Evolutionary conservation across 2,797 vertebrate genomes (phyloP).

Genomic region (Pseudochirops cupreus): DNA sequence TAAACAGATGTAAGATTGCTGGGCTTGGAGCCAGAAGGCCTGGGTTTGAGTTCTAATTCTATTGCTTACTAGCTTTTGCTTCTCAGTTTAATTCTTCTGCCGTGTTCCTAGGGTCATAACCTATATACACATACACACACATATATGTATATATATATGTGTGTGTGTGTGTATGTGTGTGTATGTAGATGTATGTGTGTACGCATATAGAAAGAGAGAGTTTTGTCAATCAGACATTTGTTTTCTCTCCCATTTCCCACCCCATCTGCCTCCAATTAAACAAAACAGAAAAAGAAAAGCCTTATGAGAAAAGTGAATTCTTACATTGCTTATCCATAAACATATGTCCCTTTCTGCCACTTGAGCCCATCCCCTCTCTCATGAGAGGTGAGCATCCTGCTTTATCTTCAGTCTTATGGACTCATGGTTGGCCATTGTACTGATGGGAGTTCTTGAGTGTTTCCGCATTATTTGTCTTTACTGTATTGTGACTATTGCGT

Average conservation of each 20-base stretch:
- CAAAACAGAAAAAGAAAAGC: background rate
- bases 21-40: background rate
- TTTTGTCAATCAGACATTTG: background rate
- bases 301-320: background rate
- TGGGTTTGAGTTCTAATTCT: background rate
- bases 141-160: too few species aligned
- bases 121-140: too few species aligned
- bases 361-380: background rate
- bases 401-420: background rate
- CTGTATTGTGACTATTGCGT: background rate
- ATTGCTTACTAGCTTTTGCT: background rate
- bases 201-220: background rate
- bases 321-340: background rate
- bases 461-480: background rate
- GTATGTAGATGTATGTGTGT: background rate
- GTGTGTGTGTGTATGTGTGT: too few species aligned
- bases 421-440: background rate
- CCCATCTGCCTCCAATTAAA: background rate
- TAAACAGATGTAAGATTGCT: background rate
- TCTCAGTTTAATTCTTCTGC: background rate
- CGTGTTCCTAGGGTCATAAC: background rate
- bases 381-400: background rate
- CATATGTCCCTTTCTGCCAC: background rate
- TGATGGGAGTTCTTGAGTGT: background rate
- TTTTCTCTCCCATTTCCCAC: background rate